Conservation (phyloP, 2,888 invertebrate species). For the Caenorhabditis sp. region DNA sequence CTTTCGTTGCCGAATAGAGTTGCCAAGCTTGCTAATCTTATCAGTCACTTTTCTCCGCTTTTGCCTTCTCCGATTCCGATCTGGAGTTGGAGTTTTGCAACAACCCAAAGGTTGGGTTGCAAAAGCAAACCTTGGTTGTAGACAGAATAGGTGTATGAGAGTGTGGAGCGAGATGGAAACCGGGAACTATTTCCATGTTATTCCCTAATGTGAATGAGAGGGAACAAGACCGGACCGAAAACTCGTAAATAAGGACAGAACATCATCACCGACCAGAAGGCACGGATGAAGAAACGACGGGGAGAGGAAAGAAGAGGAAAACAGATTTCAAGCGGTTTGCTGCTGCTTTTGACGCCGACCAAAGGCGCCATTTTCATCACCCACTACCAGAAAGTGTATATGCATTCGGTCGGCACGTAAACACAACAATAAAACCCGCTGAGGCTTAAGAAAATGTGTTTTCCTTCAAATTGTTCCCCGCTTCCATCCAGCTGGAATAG, state of each 20-base stretch:
- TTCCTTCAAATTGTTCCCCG: constrained; percentile 15
- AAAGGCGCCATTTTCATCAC: constrained; percentile 23
- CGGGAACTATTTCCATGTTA: no score
- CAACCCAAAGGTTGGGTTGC: no score
- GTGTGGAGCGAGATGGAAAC: constrained; percentile 17
- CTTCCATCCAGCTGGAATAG: constrained; percentile 21
- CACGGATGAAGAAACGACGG: neutral
- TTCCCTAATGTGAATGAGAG: no score
- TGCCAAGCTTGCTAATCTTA: constrained; percentile 36
- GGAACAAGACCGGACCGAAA: neutral
- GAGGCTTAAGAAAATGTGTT: constrained; percentile 58
- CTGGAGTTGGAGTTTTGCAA: no score
- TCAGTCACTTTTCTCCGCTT: constrained; percentile 22
- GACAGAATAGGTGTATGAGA: constrained; percentile 32
- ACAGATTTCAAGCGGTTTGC: constrained; percentile 10
- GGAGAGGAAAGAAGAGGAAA: no score
- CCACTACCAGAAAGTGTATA: constrained; percentile 41
- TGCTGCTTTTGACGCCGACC: constrained; percentile 2
- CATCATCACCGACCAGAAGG: constrained; percentile 1
- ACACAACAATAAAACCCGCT: constrained; percentile 56
- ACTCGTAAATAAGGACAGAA: constrained; percentile 6
- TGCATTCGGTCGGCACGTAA: constrained; percentile 53
- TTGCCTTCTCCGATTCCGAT: constrained; percentile 8
- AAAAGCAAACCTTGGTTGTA: constrained; percentile 7
- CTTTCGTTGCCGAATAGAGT: neutral